Percentiles rank a stretch among this genome's conserved stretches.
Evolutionary conservation across 1,140 invertebrate genomes (phyloP).

Genomic region (Tribolium castaneum): DNA sequence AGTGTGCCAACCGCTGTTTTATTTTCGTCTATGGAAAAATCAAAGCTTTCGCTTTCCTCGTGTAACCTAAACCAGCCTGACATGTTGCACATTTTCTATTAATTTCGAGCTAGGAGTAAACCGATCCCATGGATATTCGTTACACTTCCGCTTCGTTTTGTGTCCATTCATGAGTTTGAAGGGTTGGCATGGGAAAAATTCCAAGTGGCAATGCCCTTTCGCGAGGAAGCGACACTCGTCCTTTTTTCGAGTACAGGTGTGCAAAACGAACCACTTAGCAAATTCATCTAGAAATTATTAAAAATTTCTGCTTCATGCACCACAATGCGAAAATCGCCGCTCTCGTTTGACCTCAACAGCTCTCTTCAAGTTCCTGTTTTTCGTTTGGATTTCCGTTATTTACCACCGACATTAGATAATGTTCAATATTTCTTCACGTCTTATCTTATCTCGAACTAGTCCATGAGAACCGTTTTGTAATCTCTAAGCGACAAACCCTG

Average conservation of each 20-base stretch:
- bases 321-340: not conserved
- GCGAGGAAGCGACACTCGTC: not conserved
- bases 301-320: conserved; percentile 16
- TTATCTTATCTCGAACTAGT: not conserved
- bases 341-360: not conserved
- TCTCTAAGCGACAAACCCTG: too few species aligned
- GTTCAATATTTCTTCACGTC: not conserved
- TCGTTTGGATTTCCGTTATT: conserved; percentile 1
- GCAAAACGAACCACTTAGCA: not conserved
- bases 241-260: not conserved
- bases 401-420: not conserved
- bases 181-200: conserved; percentile 22
- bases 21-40: conserved; percentile 2
- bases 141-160: conserved; percentile 14
- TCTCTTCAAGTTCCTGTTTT: conserved; percentile 5
- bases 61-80: not conserved
- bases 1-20: not conserved
- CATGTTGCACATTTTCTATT: conserved; percentile 12
- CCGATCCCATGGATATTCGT: conserved; percentile 17
- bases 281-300: not conserved
- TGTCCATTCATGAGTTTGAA: conserved; percentile 6
- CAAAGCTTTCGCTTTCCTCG: not conserved
- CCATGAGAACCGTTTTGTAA: not conserved
- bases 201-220: not conserved
- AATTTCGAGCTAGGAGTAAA: not conserved